Evolutionary conservation across 1,140 invertebrate species (phyloP), one percentile per base, ranked within the genome.

Genomic region (Drosophila triauraria): DNA sequence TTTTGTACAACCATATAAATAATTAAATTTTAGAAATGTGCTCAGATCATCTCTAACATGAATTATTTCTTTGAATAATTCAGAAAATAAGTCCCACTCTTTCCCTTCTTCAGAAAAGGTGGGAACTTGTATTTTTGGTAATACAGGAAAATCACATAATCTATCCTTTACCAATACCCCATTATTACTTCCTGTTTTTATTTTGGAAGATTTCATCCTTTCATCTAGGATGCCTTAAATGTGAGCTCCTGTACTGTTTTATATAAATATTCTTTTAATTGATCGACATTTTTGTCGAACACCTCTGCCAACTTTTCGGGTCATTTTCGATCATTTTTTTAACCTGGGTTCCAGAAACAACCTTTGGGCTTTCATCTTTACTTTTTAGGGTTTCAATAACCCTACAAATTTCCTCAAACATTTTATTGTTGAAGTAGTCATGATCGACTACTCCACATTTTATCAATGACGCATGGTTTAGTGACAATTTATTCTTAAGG

Each of bases 51-150:
- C 46, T 48, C 20, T 23, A 48, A 25, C 25, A 48, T 48, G 20
- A 48, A 48, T 25, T 48, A 48, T 48, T 48, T 25, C 20, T 48
- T 48, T 25, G 6, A 48, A 48, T 48, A 48, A 48, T 48, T 48
- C 46, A 48, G 46, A 32, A 48, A 25, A 48, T 48, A 23, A 25
- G 12, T 48, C 46, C 20, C n/a, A 54, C 30, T 23, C 17, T 38
- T 54, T 54, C 35, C 17, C 15, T 54, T 54, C 51, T 23, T 20
- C 30, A 32, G 8, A 32, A 32, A 32, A 32, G 30, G 30, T 32
- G 30, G 30, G 30, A 54, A 38, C 20, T 13, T 48, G 12, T 48
- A 48, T 48, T 13, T 48, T 48, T 25, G 51, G 27, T 32, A 54
- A 32, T 32, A 54, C 8, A 54, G 9, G 6, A 32, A 32, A 7